A percentile compares a stretch with the other conserved stretches of the same genome.
Evolutionary conservation across 2,113 vertebrate genomes (phyloP).

Genomic region (Piprites chloris): DNA sequence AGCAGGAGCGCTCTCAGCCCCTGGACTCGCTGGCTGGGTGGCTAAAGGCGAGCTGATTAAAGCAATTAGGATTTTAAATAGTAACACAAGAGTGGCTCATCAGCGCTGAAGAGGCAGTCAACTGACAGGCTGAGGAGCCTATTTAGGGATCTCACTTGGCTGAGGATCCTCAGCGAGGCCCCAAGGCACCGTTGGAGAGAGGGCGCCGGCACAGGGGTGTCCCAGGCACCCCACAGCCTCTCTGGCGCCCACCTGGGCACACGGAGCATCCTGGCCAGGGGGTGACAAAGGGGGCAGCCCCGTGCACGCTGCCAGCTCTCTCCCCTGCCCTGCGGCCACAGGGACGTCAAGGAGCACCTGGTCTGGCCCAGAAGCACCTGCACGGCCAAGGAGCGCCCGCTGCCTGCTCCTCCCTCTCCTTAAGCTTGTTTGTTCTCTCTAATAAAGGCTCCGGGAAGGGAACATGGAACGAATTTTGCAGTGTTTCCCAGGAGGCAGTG

Average conservation of each 20-base stretch:
- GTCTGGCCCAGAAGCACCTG: background rate
- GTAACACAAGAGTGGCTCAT: constrained; percentile 55
- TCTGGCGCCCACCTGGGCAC: rapidly evolving
- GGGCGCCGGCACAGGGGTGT: background rate
- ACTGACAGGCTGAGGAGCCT: constrained; percentile 46
- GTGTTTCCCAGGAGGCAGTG: background rate
- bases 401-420: background rate
- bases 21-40: background rate
- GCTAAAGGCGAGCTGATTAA: constrained; percentile 50
- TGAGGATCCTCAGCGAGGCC: background rate
- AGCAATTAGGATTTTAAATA: constrained; percentile 64
- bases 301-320: rapidly evolving
- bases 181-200: background rate
- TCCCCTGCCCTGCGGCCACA: background rate
- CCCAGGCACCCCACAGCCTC: background rate
- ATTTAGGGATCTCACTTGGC: constrained; percentile 27
- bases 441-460: background rate
- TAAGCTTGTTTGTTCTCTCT: background rate
- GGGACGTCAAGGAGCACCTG: background rate
- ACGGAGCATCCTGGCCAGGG: background rate
- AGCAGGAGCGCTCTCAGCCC: background rate
- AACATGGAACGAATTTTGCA: background rate
- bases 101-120: constrained; percentile 54
- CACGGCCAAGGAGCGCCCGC: background rate
- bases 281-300: background rate